phyloP scores from a whole-genome alignment of 1,140 invertebrate species.

The Brachystomella parvula region DNA sequence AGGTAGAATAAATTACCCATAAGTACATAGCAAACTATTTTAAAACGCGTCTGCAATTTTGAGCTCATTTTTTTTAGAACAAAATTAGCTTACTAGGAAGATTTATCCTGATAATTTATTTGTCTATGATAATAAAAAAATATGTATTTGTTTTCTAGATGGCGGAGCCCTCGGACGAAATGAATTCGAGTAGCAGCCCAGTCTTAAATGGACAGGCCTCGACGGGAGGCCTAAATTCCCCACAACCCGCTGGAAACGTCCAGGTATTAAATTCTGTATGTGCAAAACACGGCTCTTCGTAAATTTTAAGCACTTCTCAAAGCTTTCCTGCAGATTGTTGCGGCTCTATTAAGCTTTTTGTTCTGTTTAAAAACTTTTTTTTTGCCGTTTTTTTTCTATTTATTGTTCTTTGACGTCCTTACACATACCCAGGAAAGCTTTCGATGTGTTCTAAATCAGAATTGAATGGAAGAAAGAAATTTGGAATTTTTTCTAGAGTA shows the following conservation, averaged over 20 bases:
- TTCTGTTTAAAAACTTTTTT: too few species aligned
- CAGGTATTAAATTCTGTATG: conserved; percentile 36
- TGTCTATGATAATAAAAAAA: not conserved
- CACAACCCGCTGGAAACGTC: conserved; percentile 37
- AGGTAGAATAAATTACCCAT: not conserved
- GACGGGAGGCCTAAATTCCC: conserved; percentile 33
- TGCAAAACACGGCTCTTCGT: conserved; percentile 5
- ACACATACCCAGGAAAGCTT: too few species aligned
- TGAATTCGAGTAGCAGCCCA: conserved; percentile 14
- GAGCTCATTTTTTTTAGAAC: not conserved
- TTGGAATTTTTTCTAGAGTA: too few species aligned
- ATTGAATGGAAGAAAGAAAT: too few species aligned
- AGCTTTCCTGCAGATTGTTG: too few species aligned
- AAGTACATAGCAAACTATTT: not conserved
- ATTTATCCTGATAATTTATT: not conserved
- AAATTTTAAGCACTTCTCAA: too few species aligned
- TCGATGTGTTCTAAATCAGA: too few species aligned
- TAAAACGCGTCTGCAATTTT: not conserved
- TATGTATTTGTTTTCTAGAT: conserved; percentile 24
- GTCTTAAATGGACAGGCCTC: conserved; percentile 22
- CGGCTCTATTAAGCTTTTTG: too few species aligned
- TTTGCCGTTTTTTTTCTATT: too few species aligned
- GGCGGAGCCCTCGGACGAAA: conserved; percentile 30
- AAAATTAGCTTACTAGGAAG: not conserved
- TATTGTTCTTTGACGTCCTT: too few species aligned